Base-by-base conservation (phyloP, 2,888 invertebrate species). In the Neria commutata region DNA sequence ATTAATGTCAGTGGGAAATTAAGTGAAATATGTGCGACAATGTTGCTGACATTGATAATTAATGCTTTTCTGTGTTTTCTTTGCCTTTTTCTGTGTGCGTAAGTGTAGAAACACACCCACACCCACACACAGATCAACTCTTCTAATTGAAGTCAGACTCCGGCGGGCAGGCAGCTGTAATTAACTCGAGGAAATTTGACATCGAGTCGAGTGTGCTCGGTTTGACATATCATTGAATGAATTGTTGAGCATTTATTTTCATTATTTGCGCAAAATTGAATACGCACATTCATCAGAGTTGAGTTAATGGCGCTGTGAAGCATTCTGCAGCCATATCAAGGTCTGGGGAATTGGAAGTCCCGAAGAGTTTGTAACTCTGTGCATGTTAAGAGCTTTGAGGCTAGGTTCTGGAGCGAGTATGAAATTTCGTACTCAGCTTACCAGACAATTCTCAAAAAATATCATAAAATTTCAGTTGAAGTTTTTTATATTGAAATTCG, bases 1-100 rank as follows among this genome's bases (percentile, higher is more conserved):
- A 72, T 73, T 73, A 73, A 73, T 72, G 74, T 66, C 69, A 65
- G 63, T 68, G 71, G 69, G 65, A 70, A 69, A 73, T 73, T 73
- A 73, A 73, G 74, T 73, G 71, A 72, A 72, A 72, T 70, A 73
- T 65, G 61, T 63, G 62, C 62, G 61, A 72, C 73, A 64, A 72
- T 72, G 69, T 71, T 60, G 48, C 56, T 54, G 67, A 33, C 50
- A 50, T 23, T 24, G 34, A 46, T 63, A 56, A 57, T 54, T 23
- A 52, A 14, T 50, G 47, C 33, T 37, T 58, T 53, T 52, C 33
- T 10, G 45, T 54, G 26, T 29, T n/a, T n/a, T n/a, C n/a, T n/a
- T n/a, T n/a, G n/a, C n/a, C n/a, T 26, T 40, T 3, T 49, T 37
- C 50, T 47, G n/a, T 53, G 42, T 51, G 51, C 46, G 40, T 21